These are phyloP conservation scores for Hydriomena furcata DNA, from an alignment of 2,888 invertebrate species.

Conservation along the genomic window DNA sequence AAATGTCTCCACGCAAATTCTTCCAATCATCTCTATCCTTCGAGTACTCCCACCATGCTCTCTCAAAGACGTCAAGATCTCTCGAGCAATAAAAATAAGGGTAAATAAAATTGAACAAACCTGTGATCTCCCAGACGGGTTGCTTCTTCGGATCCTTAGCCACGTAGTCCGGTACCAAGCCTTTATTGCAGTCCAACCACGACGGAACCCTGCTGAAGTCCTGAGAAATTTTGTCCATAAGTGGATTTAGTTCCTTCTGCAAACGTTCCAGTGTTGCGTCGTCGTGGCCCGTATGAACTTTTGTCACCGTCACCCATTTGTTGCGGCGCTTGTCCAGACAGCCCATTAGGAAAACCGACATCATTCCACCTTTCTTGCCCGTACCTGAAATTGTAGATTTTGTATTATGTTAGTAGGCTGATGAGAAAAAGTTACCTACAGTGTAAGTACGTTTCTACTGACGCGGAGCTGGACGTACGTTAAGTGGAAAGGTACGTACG, in stretches of 20 bases:
- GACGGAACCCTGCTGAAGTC: constrained; percentile 87
- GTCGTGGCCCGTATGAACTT: constrained; percentile 94
- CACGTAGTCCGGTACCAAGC: constrained; percentile 95
- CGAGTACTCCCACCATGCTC: no score
- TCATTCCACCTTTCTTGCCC: constrained; percentile 95
- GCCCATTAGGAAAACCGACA: constrained; percentile 97
- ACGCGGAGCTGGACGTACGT: no score
- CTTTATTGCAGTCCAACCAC: constrained; percentile 93
- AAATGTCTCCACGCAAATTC: no score
- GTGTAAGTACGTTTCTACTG: no score
- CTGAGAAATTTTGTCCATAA: constrained; percentile 92
- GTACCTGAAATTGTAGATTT: constrained; percentile 77
- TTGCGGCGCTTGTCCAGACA: constrained; percentile 87
- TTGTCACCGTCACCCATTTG: constrained; percentile 95
- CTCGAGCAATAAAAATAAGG: no score
- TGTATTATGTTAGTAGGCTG: no score
- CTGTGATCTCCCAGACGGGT: constrained; percentile 98
- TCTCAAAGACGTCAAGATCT: no score
- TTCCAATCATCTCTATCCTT: no score
- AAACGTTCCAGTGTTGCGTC: constrained; percentile 92
- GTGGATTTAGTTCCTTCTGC: constrained; percentile 83
- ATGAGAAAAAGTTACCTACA: no score
- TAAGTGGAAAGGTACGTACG: no score
- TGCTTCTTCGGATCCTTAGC: constrained; percentile 92
- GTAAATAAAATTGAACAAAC: constrained; percentile 49